phyloP scores from a whole-genome alignment of 2,888 invertebrate species.

The Sphaerophoria taeniata region DNA sequence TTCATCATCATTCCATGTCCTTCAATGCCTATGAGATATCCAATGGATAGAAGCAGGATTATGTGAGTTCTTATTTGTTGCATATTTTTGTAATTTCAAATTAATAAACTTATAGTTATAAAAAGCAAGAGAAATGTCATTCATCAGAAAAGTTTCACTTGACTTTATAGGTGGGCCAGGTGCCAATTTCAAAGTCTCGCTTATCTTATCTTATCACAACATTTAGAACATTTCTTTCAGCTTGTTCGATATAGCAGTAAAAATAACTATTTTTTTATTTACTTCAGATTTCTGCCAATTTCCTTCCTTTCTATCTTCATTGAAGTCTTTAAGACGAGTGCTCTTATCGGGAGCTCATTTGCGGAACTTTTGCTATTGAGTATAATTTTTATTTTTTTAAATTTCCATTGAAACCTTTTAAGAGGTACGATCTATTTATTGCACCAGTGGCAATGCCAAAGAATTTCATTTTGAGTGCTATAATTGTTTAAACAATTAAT shows the following conservation, averaged over 20 bases:
- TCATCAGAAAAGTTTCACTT: neutral
- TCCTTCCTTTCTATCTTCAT: constrained; percentile 15
- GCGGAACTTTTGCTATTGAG: neutral
- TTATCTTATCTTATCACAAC: constrained; percentile 19
- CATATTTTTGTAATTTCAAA: neutral
- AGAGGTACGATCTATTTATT: too few species aligned
- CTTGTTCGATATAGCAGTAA: constrained; percentile 3
- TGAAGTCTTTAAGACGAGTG: neutral
- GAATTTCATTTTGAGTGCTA: too few species aligned
- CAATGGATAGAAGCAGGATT: constrained; percentile 3
- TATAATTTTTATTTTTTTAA: too few species aligned
- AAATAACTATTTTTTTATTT: neutral
- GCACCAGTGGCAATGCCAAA: too few species aligned
- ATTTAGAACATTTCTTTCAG: neutral
- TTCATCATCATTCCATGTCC: constrained; percentile 85
- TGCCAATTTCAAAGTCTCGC: constrained; percentile 7
- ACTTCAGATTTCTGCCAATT: neutral
- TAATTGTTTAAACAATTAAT: too few species aligned
- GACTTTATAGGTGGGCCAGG: constrained; percentile 3
- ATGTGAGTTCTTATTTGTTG: neutral
- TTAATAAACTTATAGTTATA: neutral
- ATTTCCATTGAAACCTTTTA: too few species aligned
- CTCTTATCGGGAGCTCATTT: constrained; percentile 19
- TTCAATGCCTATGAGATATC: constrained; percentile 47
- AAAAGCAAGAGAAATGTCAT: neutral